phyloP scores from a whole-genome alignment of 2,113 vertebrate species.

The Planiliza haematocheilus region DNA sequence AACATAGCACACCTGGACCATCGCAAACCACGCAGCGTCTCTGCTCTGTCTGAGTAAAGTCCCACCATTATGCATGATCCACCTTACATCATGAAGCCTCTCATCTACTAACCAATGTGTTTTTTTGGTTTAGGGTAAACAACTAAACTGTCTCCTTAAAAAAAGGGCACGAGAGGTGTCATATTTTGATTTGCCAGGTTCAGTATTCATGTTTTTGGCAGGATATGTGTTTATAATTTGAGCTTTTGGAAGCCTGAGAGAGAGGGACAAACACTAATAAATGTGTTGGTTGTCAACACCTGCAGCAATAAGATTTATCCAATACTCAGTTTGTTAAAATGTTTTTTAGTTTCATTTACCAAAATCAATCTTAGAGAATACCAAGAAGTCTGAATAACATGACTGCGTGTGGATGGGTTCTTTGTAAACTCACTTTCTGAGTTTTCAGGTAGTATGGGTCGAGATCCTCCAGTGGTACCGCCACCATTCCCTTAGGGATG shows the following conservation, averaged over 20 bases:
- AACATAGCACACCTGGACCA: constrained; percentile 33
- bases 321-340: neutral
- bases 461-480: constrained; percentile 96
- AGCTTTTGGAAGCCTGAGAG: constrained; percentile 23
- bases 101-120: constrained; percentile 9
- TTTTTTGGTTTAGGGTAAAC: no score
- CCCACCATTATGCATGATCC: constrained; percentile 29
- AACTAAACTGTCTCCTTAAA: no score
- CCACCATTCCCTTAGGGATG: constrained; percentile 89
- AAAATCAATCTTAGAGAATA: no score
- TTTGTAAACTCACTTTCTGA: constrained; percentile 93
- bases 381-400: constrained; percentile 1
- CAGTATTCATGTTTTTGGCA: neutral
- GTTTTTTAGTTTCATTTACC: neutral
- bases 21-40: neutral
- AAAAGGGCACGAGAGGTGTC: no score
- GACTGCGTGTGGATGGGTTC: neutral
- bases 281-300: neutral
- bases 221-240: neutral
- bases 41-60: constrained; percentile 1
- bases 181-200: neutral
- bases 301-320: neutral
- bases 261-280: constrained; percentile 26
- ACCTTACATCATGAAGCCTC: constrained; percentile 8
- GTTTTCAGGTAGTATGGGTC: constrained; percentile 95